Base-by-base conservation (phyloP, 2,797 vertebrate species). In the Melanogrammus aeglefinus region DNA sequence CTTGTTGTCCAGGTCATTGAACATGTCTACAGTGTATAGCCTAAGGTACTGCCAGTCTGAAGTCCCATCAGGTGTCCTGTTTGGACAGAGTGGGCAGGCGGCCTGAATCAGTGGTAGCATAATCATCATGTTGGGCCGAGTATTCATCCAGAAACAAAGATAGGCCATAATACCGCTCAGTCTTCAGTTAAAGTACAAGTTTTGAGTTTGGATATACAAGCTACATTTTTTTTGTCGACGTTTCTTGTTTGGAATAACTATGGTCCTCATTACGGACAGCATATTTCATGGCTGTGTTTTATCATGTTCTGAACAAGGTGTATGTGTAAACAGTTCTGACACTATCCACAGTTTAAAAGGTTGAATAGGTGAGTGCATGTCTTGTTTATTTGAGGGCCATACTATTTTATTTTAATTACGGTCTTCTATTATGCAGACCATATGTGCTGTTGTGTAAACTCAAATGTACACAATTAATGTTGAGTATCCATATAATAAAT, bases 11-110 rank as follows among this genome's bases (percentile, higher is more conserved):
- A 39, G 84, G 18, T 78, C 77, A 75, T 84, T 87, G 86, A 80
- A 84, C 84, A 88, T 84, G 90, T 90, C 84, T 80, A 72, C 75
- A 73, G 31, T 31, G 14, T 86, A 78, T 86, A 81, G 84, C 87
- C 84, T 86, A 81, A 89, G 79, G 81, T 88, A 76, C 24, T 76
- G 35, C 47, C 81, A 83, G 66, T 79, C 82, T 31, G 33, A 77
- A 80, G n/a, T 74, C 36, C 51, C 39, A 21, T 31, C 39, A 24
- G 27, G 24, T 79, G 41, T 63, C 57, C 63, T 27, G 27, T 27
- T 24, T 27, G 27, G 63, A 21, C 38, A 39, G 38, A 66, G 31
- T 33, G 31, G 31, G 31, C 31, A 33, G 5, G 35, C 35, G 6
- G 63, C 63, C n/a, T 27, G 10, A 69, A 69, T 27, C 63, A 69